Conservation (phyloP, 2,113 vertebrate genomes). For the human (Homo sapiens) region DNA sequence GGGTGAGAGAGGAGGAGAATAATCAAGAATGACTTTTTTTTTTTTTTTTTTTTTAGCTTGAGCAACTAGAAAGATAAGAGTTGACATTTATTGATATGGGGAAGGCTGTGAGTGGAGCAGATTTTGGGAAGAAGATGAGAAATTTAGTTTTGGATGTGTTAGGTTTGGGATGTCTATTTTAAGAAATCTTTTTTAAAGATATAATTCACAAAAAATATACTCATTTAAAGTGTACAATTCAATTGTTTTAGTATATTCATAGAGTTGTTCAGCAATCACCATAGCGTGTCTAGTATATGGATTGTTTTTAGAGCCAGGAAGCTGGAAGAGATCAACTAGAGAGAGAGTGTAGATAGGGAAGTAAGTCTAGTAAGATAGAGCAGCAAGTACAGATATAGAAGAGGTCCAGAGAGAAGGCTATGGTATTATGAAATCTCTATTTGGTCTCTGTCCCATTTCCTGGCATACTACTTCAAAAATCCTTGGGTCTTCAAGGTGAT, state of each 20-base stretch:
- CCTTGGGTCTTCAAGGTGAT: neutral
- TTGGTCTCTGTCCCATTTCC: neutral
- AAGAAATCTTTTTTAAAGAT: neutral
- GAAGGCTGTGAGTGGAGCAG: neutral
- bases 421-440: neutral
- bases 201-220: neutral
- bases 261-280: neutral
- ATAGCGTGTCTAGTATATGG: neutral
- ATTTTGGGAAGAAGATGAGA: neutral
- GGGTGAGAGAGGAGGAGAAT: neutral
- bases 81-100: neutral
- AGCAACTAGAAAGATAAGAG: neutral
- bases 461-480: neutral
- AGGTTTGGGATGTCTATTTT: neutral
- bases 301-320: neutral
- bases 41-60: neutral
- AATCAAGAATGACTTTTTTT: neutral
- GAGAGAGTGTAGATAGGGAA: neutral
- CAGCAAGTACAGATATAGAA: neutral
- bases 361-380: neutral
- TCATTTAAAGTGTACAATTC: neutral
- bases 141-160: slow-evolving; percentile 12
- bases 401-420: neutral
- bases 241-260: neutral
- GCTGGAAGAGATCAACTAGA: neutral